Conservation (phyloP, 2,888 invertebrate species). For the Kuschelorhynchus macadamiae region DNA sequence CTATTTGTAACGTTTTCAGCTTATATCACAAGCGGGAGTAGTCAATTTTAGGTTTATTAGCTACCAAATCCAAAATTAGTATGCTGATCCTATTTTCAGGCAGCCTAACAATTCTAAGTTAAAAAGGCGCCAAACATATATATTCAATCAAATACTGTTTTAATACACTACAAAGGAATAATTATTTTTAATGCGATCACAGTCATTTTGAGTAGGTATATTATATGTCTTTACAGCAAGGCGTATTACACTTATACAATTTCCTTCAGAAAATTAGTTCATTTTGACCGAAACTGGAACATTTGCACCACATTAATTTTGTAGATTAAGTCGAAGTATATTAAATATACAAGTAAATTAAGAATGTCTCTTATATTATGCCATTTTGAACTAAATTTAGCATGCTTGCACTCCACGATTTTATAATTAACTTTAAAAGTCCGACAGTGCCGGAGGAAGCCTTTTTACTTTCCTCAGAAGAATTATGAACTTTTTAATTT, state of each 20-base stretch:
- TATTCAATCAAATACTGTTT: constrained; percentile 22
- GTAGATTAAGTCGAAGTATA: too few relatives aligned
- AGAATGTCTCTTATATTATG: too few relatives aligned
- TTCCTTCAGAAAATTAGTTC: constrained; percentile 16
- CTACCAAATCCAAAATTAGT: constrained; percentile 21
- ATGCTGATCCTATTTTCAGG: constrained; percentile 40
- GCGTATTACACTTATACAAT: constrained; percentile 3
- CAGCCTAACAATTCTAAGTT: constrained; percentile 18
- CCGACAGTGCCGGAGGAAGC: too few relatives aligned
- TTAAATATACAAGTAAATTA: too few relatives aligned
- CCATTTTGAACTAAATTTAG: too few relatives aligned
- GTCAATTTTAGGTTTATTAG: constrained; percentile 18
- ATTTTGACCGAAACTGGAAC: too few relatives aligned
- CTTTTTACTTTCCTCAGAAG: too few relatives aligned
- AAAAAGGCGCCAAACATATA: constrained; percentile 8
- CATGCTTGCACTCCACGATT: too few relatives aligned
- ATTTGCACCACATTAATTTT: too few relatives aligned
- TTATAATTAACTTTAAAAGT: too few relatives aligned
- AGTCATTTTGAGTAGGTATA: constrained; percentile 30
- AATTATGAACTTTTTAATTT: too few relatives aligned
- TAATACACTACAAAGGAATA: constrained; percentile 22
- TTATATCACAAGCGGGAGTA: constrained; percentile 57
- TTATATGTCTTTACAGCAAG: background rate
- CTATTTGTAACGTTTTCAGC: constrained; percentile 55
- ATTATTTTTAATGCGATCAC: constrained; percentile 31